Evolutionary conservation across 1,140 invertebrate species (phyloP), one percentile per base, ranked within the genome.

Genomic region (Drosophila oshimai): DNA sequence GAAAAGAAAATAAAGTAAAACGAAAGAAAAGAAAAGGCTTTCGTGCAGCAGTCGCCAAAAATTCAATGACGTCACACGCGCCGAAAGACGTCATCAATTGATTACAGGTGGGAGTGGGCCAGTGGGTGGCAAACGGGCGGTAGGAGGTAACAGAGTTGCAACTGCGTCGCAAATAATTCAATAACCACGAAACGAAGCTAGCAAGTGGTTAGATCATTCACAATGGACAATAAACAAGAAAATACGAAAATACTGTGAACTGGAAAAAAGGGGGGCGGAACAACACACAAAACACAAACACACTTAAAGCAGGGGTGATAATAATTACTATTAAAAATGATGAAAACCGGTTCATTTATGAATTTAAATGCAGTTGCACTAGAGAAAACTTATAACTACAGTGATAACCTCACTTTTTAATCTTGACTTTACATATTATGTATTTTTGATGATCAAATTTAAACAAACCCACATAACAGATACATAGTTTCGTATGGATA

Each of bases 131-230:
- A 15, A 22, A 3, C 31, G 55, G 55, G 31, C n/a, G 41, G 29
- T 15, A 13, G 26, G 58, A 18, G 31, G 39, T 17, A 42, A 64
- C 51, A 70, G 49, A 69, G 62, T 71, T 79, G 79, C 75, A 86
- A 65, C 37, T 60, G 55, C 73, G 68, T 83, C 61, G 78, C 69
- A 75, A 76, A 73, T 46, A 73, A 73, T 72, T 73, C 55, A 61
- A 53, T 45, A 62, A 53, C 67, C 46, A 31, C 58, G 65, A 64
- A 55, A 20, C 60, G 64, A 84, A 74, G 79, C 64, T 42, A 62
- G 65, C 74, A 74, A 86, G 58, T 86, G 80, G 74, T 84, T 74
- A 79, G 80, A 84, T 79, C 71, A 80, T 75, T 79, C 64, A 78
- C 69, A 78, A 68, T 78, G 41, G 69, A 22, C 37, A 60, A 47